Evolutionary conservation across 2,888 invertebrate species (phyloP), one percentile per base, ranked within the genome.

Genomic region (Drosophila seclusa): DNA sequence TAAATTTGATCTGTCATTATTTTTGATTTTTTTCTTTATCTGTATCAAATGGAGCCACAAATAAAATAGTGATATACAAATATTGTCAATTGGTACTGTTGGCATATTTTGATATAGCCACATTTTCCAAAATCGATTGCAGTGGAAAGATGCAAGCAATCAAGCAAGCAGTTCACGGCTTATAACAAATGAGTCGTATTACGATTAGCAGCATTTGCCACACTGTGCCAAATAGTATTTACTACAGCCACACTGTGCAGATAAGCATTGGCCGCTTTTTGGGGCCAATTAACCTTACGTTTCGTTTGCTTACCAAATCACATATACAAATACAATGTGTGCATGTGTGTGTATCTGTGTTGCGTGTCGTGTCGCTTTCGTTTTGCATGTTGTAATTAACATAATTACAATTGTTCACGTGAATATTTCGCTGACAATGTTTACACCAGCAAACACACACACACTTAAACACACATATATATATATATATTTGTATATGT

Each of bases 381-480:
- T 60, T 76, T 80, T 72, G 80, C 76, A 80, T 72, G 64, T 69
- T 65, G 68, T 76, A 76, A 80, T 78, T 78, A 80, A 80, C 76
- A 78, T 80, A 80, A 72, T 78, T 76, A 66, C 59, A 68, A 80
- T 59, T 78, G 71, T 59, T 59, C 79, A 64, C 66, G 69, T 74
- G 76, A 59, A 69, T 63, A 74, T 65, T 45, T 63, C 55, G 64
- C 62, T 36, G 32, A 61, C 68, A 45, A 70, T 50, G 24, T 49
- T 54, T 52, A 55, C 59, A 48, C 42, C 45, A 32, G 34, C 45
- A 64, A 13, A 54, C 31, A 54, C 57, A 54, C 57, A 54, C 24
- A 49, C 1, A 53, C 27, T 18, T 18, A 38, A 7, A 40, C n/a
- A 57, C 18, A 7, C 13, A 38, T n/a, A 7, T 52, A 18, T 11